phyloP scores from a whole-genome alignment of 2,888 invertebrate species.

The Amphipoea oculea region DNA sequence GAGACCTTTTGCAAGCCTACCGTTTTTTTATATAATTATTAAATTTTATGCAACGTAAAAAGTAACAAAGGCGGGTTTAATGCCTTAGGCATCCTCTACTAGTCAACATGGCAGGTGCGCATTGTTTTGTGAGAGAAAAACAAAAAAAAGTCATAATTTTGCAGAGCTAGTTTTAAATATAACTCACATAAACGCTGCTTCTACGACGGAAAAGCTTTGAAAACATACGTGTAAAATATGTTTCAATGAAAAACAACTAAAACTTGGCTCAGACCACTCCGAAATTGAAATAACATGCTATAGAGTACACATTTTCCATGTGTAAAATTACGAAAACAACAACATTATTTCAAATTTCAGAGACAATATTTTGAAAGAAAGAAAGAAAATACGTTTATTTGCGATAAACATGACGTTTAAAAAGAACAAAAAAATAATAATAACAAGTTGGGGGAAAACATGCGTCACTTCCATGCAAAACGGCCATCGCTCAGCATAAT shows the following conservation, averaged over 20 bases:
- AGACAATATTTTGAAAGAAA: too few species aligned
- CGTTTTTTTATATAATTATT: background rate
- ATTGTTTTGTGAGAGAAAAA: background rate
- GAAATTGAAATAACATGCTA: conserved; percentile 26
- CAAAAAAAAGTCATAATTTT: background rate
- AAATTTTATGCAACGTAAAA: background rate
- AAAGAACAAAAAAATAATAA: too few species aligned
- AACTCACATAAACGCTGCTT: background rate
- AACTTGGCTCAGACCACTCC: background rate
- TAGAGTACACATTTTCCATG: background rate
- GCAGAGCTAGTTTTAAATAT: background rate
- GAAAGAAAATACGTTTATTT: too few species aligned
- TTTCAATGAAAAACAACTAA: background rate
- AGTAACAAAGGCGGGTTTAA: too few species aligned
- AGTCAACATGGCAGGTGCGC: background rate
- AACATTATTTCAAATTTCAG: background rate
- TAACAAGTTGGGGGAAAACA: too few species aligned
- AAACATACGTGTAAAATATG: background rate
- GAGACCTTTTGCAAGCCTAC: background rate
- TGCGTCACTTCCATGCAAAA: too few species aligned
- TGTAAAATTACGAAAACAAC: background rate
- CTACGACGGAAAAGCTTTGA: background rate
- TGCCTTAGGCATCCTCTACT: too few species aligned
- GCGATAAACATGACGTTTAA: too few species aligned
- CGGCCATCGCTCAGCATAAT: too few species aligned